Evolutionary conservation across 2,888 invertebrate genomes (phyloP).

Genomic region (Nomada fabriciana): DNA sequence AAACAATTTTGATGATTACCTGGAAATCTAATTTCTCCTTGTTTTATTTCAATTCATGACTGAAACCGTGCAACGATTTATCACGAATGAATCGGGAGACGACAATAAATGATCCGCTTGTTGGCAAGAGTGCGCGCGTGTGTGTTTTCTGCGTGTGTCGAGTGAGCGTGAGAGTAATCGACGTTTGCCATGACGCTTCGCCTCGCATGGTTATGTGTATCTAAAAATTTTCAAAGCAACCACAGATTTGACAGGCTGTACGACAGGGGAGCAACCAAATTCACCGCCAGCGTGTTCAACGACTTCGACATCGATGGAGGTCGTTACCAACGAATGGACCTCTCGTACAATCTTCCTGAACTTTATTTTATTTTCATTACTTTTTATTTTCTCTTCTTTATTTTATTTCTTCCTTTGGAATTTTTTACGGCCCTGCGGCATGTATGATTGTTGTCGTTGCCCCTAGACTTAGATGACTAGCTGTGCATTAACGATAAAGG

Average conservation of each 20-base stretch:
- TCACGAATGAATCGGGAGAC: slow-evolving; percentile 59
- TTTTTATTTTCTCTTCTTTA: slow-evolving; percentile 9
- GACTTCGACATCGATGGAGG: slow-evolving; percentile 4
- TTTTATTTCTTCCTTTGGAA: slow-evolving; percentile 35
- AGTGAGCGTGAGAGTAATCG: slow-evolving; percentile 81
- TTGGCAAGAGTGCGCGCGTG: slow-evolving; percentile 71
- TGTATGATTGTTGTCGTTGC: slow-evolving; percentile 84
- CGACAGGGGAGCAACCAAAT: neutral
- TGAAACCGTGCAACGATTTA: slow-evolving; percentile 8
- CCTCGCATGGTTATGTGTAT: slow-evolving; percentile 84
- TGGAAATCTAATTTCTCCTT: neutral
- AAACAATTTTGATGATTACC: neutral
- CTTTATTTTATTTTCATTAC: slow-evolving; percentile 29
- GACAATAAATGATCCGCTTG: slow-evolving; percentile 61
- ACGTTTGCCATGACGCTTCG: slow-evolving; percentile 84
- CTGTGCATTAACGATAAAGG: slow-evolving; percentile 83
- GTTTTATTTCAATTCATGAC: neutral
- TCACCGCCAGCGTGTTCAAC: neutral
- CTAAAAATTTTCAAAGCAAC: slow-evolving; percentile 73
- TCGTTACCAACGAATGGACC: slow-evolving; percentile 19
- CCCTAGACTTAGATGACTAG: slow-evolving; percentile 83
- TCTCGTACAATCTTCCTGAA: slow-evolving; percentile 28
- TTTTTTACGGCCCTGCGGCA: slow-evolving; percentile 81
- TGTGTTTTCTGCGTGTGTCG: slow-evolving; percentile 70
- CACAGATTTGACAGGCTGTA: slow-evolving; percentile 54